These are phyloP conservation scores for Incurvaria masculella DNA, from an alignment of 2,888 invertebrate species.

Conservation along the genomic window DNA sequence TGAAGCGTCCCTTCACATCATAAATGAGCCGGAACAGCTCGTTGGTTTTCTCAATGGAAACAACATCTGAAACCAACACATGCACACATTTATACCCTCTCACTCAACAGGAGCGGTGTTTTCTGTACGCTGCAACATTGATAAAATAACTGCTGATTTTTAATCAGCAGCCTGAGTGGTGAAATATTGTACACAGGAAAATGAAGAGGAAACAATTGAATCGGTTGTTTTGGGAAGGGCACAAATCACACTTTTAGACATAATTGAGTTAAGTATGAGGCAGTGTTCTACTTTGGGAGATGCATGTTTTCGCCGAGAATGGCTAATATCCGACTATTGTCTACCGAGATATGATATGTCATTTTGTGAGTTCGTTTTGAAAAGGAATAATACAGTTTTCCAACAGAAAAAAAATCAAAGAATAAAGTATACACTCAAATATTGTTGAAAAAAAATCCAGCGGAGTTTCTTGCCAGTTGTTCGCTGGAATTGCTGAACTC, in stretches of 20 bases:
- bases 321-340: background rate
- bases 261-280: background rate
- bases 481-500: no score
- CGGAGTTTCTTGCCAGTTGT: no score
- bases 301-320: background rate
- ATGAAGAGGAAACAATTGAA: no score
- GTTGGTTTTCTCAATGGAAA: constrained; percentile 96
- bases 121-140: constrained; percentile 1
- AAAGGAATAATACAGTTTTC: no score
- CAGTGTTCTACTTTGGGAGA: background rate
- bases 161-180: no score
- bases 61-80: constrained; percentile 76
- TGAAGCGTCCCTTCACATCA: constrained; percentile 98
- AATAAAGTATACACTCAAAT: no score
- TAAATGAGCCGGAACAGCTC: constrained; percentile 98
- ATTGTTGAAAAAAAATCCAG: no score
- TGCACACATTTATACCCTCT: background rate
- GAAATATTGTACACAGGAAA: no score
- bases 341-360: background rate
- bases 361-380: background rate
- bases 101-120: no score
- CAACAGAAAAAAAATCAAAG: no score
- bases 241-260: background rate
- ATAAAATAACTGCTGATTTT: constrained; percentile 5
- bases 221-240: background rate